Evolutionary conservation across 2,888 invertebrate species (phyloP), one percentile per base, ranked within the genome.

Genomic region (Drosophila pegasa): DNA sequence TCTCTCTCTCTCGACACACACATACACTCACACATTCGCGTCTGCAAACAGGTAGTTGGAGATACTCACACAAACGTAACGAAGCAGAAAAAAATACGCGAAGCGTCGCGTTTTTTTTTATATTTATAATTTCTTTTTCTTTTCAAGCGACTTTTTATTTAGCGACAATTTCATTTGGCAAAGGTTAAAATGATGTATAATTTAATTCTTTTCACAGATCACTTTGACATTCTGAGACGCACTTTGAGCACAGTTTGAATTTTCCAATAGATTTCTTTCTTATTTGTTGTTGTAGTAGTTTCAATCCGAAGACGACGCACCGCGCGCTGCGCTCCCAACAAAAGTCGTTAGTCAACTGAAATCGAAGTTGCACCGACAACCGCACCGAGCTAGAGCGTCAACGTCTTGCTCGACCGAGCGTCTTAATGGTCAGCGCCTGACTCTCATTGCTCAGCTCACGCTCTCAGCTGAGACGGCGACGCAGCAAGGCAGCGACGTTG

Each of bases 321-420:
- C 29, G 27, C 37, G 54, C 69, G 58, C 68, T 68, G 56, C 69
- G 72, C 67, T 69, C 69, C 59, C 68, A 56, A 56, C 79, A 88
- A 73, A 78, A 86, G 83, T 70, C 87, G 81, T 62, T 68, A 64
- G 64, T 58, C 60, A 84, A 88, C 72, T 84, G 75, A 87, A 78
- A 70, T 48, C 65, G 63, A 86, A 88, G 88, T 88, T 58, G 67
- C 75, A 61, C 52, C 70, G 31, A 51, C 66, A 12, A 27, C 35
- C 22, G 14, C 37, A n/a, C 59, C 50, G 45, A 51, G 40, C 12
- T 18, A 51, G 78, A 60, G 37, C 61, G 80, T 48, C 43, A 41
- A 50, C 48, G 67, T 63, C 50, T 75, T 75, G 37, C 54, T 31
- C 51, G 54, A 35, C 37, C 40, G 68, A 67, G 68, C 54, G 64